Evolutionary conservation across 2,113 vertebrate genomes (phyloP).

Genomic region (Pristiophorus japonicus): DNA sequence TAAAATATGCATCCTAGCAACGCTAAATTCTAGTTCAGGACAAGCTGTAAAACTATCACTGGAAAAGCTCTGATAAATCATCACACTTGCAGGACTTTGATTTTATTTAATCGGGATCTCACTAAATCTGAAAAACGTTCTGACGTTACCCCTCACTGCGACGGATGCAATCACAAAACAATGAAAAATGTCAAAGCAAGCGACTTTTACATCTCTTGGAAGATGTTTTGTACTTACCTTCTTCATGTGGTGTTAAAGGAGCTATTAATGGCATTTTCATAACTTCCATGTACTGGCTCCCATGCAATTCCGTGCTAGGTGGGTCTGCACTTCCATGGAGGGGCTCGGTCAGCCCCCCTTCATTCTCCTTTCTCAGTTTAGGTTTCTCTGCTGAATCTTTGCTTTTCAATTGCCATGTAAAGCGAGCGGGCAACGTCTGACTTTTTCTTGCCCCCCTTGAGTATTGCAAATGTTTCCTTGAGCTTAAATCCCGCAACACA

Average conservation of each 20-base stretch:
- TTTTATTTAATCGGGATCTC: background rate
- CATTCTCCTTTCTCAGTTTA: background rate
- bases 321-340: background rate
- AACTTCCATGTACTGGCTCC: slow-evolving; percentile 20
- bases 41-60: background rate
- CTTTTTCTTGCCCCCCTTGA: background rate
- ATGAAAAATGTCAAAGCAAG: slow-evolving; percentile 6
- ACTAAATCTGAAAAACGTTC: background rate
- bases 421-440: slow-evolving; percentile 10
- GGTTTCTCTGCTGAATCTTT: slow-evolving; percentile 8
- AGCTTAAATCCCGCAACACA: background rate
- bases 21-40: background rate
- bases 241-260: background rate
- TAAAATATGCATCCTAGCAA: background rate
- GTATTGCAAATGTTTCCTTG: background rate
- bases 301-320: background rate
- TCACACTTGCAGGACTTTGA: background rate
- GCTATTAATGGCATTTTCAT: background rate
- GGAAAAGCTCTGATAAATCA: background rate
- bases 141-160: background rate
- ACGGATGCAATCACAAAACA: background rate
- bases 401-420: background rate
- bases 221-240: background rate
- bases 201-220: background rate
- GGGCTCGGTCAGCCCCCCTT: background rate